phyloP scores from a whole-genome alignment of 2,797 vertebrate genomes.

The Bradypodion ventrale region DNA sequence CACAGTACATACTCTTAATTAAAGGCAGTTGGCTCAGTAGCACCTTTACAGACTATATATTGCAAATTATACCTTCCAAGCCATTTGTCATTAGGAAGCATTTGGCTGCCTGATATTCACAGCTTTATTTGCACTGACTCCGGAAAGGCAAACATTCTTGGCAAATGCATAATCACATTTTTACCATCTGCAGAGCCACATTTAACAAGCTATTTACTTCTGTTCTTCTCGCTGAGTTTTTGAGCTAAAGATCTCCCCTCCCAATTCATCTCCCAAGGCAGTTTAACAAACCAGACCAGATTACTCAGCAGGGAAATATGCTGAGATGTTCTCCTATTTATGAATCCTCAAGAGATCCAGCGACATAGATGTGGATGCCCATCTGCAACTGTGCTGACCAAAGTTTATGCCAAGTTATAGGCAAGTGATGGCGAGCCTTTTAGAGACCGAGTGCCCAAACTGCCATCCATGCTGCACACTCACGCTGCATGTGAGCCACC shows the following conservation, averaged over 20 bases:
- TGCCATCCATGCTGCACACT: too few species aligned
- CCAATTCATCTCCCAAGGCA: not conserved
- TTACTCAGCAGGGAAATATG: not conserved
- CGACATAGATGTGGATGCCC: not conserved
- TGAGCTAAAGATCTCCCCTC: not conserved
- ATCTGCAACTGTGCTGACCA: not conserved
- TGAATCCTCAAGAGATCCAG: not conserved
- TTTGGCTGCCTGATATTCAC: conserved; percentile 19
- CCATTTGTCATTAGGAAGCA: conserved; percentile 11
- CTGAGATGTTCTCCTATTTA: not conserved
- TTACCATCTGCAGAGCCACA: conserved; percentile 21
- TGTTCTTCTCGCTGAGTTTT: not conserved
- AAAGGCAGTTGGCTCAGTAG: conserved; percentile 8
- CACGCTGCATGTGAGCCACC: too few species aligned
- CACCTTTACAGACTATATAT: not conserved
- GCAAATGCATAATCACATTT: conserved; percentile 25
- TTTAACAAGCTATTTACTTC: conserved; percentile 2
- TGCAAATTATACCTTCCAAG: conserved; percentile 35
- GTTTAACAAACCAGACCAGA: not conserved
- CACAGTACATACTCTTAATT: conserved; percentile 31
- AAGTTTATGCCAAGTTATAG: too few species aligned
- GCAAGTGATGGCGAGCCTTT: too few species aligned
- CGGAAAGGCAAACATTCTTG: conserved; percentile 32
- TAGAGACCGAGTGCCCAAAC: too few species aligned
- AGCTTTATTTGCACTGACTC: conserved; percentile 34